These are phyloP conservation scores for Pseudomyrmex cubaensis DNA, from an alignment of 1,140 invertebrate species.

Conservation along the genomic window DNA sequence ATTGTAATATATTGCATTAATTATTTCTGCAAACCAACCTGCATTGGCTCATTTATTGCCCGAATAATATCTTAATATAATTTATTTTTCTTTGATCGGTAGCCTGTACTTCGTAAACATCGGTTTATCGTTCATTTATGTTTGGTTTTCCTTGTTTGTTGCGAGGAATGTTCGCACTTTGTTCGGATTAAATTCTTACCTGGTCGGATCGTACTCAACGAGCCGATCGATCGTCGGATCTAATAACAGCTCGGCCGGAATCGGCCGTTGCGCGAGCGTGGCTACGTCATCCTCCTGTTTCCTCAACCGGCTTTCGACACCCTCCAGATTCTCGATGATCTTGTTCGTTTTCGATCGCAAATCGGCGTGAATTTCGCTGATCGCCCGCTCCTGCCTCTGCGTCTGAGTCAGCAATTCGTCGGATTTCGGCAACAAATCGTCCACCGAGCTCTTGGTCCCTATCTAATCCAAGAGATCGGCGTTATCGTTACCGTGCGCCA, in stretches of 20 bases:
- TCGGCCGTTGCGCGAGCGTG: constrained; percentile 89
- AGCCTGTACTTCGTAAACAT: too few species aligned
- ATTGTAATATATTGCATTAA: too few species aligned
- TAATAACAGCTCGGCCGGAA: constrained; percentile 89
- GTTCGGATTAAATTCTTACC: constrained; percentile 80
- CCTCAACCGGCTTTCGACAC: constrained; percentile 93
- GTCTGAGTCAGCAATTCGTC: constrained; percentile 94
- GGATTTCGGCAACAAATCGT: constrained; percentile 93
- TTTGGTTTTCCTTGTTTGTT: too few species aligned
- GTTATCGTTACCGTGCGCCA: neutral
- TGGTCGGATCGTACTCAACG: constrained; percentile 90
- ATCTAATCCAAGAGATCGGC: constrained; percentile 78
- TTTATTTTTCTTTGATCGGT: too few species aligned
- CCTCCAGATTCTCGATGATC: constrained; percentile 94
- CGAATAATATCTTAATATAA: too few species aligned
- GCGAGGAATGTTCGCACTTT: too few species aligned
- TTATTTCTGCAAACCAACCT: too few species aligned
- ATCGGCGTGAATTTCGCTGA: constrained; percentile 94
- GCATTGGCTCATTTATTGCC: too few species aligned
- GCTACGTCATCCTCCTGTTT: constrained; percentile 93
- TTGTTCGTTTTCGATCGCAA: constrained; percentile 92
- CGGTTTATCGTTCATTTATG: too few species aligned
- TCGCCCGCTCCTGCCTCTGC: constrained; percentile 93
- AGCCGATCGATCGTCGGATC: constrained; percentile 92
- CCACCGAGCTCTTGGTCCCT: constrained; percentile 93